Conservation (phyloP, 2,888 invertebrate species). For the Sericinus montela region DNA sequence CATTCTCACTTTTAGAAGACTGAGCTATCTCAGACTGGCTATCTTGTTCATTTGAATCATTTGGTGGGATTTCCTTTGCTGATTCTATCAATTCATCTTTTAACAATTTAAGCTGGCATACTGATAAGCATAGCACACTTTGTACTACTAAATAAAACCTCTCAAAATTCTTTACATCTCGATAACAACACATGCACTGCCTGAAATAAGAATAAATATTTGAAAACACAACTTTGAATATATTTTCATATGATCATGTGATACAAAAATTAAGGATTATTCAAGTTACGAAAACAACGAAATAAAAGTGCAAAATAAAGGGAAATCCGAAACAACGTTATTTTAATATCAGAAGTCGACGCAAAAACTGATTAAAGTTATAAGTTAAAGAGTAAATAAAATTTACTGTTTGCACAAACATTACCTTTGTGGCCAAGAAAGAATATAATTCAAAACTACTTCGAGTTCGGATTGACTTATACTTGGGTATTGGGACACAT, state of each 20-base stretch:
- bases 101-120: conserved; percentile 89
- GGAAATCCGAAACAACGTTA: too few relatives aligned
- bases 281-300: too few relatives aligned
- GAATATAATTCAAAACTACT: conserved; percentile 89
- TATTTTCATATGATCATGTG: too few relatives aligned
- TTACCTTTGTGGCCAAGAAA: conserved; percentile 94
- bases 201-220: conserved; percentile 59
- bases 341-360: not conserved
- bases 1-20: conserved; percentile 39
- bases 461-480: conserved; percentile 90
- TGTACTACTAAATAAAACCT: conserved; percentile 93
- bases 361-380: not conserved
- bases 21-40: conserved; percentile 35
- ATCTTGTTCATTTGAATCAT: conserved; percentile 45
- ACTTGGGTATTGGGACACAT: conserved; percentile 86
- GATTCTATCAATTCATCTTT: conserved; percentile 77
- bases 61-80: conserved; percentile 40
- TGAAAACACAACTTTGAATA: too few relatives aligned
- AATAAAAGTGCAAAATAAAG: too few relatives aligned
- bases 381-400: not conserved
- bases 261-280: too few relatives aligned
- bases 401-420: conserved; percentile 1
- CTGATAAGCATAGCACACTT: conserved; percentile 89
- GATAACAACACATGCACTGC: conserved; percentile 97
- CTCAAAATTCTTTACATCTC: conserved; percentile 95